phyloP scores from a whole-genome alignment of 2,888 invertebrate genomes.

The Terebella lapidaria region DNA sequence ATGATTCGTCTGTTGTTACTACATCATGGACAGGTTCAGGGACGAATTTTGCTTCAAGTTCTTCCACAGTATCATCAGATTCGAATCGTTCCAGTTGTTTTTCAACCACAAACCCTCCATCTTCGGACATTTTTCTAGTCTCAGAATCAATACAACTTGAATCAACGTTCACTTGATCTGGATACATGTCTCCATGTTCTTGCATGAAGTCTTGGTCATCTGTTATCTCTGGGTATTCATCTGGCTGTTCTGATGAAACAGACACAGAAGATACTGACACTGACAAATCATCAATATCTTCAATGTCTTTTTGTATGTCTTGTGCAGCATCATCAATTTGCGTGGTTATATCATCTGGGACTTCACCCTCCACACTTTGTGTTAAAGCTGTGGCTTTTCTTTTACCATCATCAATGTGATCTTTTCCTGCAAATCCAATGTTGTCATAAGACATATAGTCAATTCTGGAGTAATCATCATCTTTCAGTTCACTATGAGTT shows the following conservation, averaged over 20 bases:
- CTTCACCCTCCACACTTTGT: neutral
- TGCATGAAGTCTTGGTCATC: neutral
- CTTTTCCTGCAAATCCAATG: conserved; percentile 50
- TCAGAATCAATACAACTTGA: no score
- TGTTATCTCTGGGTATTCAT: neutral
- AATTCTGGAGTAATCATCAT: neutral
- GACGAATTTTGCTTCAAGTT: neutral
- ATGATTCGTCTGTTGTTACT: neutral
- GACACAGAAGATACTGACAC: no score
- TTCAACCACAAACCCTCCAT: neutral
- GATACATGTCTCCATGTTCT: neutral
- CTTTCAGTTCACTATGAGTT: neutral
- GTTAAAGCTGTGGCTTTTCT: no score
- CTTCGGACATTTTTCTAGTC: no score
- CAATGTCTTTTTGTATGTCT: neutral
- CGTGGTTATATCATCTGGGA: neutral
- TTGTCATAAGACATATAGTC: conserved; percentile 54
- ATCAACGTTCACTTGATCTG: neutral
- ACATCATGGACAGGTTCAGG: neutral
- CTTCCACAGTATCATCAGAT: conserved; percentile 1
- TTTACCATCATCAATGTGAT: conserved; percentile 26
- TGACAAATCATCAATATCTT: no score
- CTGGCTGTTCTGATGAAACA: neutral
- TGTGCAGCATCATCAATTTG: neutral
- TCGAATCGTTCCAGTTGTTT: neutral